Conservation (phyloP, 2,888 invertebrate species). For the Chymomyza amoena region DNA sequence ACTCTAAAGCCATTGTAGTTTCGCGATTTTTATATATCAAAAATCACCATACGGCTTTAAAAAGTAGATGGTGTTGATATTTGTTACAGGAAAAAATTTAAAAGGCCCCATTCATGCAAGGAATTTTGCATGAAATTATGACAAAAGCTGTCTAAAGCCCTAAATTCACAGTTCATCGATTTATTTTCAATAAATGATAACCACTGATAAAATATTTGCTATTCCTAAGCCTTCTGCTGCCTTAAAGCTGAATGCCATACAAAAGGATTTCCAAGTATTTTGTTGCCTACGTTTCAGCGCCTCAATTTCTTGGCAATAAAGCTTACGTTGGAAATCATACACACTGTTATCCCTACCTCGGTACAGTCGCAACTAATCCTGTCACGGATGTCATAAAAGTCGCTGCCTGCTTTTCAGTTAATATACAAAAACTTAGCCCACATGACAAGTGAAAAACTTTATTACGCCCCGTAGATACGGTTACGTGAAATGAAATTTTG, state of each 20-base stretch:
- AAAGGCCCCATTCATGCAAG: neutral
- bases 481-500: neutral
- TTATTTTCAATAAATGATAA: too few species aligned
- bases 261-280: neutral
- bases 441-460: neutral
- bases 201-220: neutral
- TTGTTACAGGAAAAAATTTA: too few species aligned
- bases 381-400: neutral
- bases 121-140: too few species aligned
- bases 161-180: too few species aligned
- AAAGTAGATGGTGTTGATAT: too few species aligned
- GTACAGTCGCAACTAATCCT: neutral
- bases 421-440: neutral
- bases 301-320: neutral
- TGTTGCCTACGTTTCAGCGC: neutral
- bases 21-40: too few species aligned
- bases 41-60: too few species aligned
- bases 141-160: too few species aligned
- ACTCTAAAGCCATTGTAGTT: too few species aligned
- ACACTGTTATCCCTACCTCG: neutral
- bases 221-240: neutral
- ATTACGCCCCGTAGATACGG: neutral
- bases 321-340: neutral
- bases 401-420: neutral
- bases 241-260: neutral